Base-by-base conservation (phyloP, 2,797 vertebrate genomes). In the Tolypeutes matacus region DNA sequence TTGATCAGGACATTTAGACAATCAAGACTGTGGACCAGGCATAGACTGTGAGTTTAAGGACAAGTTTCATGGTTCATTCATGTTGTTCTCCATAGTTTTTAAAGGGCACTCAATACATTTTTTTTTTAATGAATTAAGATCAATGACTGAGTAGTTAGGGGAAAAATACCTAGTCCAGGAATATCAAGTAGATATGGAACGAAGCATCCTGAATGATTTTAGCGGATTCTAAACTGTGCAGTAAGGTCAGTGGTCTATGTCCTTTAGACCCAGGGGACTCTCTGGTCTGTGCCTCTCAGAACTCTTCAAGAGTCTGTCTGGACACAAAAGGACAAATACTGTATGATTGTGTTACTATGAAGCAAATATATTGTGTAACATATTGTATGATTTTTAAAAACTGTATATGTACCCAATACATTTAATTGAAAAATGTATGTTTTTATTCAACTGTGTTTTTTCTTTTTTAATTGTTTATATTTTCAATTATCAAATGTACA, bases 41-140 rank as follows among this genome's bases (percentile, higher is more conserved):
- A 77, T 27, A 89, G 56, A 75, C n/a, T 80, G 17, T 86, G 39
- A 77, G 1, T 29, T 84, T 49, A 80, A 39, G 31, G 25, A 76
- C 31, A 69, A 76, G 42, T 62, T 82, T 94, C 42, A 27, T 58
- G 46, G n/a, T 36, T 95, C 15, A 42, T 86, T 94, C 53, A 70
- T 84, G 91, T 91, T 51, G 65, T 36, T 91, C 25, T 10, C 51
- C 23, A 72, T 25, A 53, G 29, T 75, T 2, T 93, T 51, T 89
- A 77, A 89, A 81, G 34, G 60, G 7, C 70, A 96, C 18, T 95
- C 31, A 86, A 4, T 56, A 49, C 60, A 25, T 88, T 70, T 75
- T 87, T 89, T 20, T 89, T 46, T 51, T 42, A 86, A 20, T 56
- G 75, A 86, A 21, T 27, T 83, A 80, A 91, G 75, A 34, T 39